These are phyloP conservation scores for Allolobophora icterica DNA, from an alignment of 2,888 invertebrate genomes.

Conservation along the genomic window DNA sequence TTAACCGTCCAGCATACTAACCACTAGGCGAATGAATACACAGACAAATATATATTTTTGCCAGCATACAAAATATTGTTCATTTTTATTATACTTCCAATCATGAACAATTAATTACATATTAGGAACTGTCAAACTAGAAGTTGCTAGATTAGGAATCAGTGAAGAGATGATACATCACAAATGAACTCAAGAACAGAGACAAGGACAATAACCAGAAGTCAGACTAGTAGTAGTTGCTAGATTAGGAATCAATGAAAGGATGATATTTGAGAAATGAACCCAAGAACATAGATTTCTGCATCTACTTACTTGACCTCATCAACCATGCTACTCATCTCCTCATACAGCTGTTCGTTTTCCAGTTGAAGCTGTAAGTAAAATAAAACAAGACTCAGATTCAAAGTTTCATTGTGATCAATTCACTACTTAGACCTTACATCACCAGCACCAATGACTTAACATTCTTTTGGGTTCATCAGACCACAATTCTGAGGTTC, in stretches of 20 bases:
- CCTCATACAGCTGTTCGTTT: conserved; percentile 84
- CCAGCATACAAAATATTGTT: too few relatives aligned
- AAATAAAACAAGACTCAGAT: neutral
- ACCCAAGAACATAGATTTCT: neutral
- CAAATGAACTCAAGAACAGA: too few relatives aligned
- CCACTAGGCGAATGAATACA: too few relatives aligned
- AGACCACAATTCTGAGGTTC: too few relatives aligned
- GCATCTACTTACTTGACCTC: conserved; percentile 80
- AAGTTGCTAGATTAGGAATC: neutral
- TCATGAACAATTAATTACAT: too few relatives aligned
- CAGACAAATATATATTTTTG: too few relatives aligned
- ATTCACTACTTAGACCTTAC: neutral
- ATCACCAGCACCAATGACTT: too few relatives aligned
- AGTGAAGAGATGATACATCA: neutral
- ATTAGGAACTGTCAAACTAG: neutral
- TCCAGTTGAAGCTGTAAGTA: conserved; percentile 67
- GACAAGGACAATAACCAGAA: too few relatives aligned
- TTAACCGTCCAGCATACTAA: too few relatives aligned
- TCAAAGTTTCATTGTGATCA: neutral
- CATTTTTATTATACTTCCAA: neutral
- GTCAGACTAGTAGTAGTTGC: too few relatives aligned
- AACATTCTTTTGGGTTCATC: too few relatives aligned
- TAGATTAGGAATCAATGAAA: neutral
- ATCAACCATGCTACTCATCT: conserved; percentile 85
- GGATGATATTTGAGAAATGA: neutral